Evolutionary conservation across 2,113 vertebrate species (phyloP).

Genomic region (Triplophysa dalaica): DNA sequence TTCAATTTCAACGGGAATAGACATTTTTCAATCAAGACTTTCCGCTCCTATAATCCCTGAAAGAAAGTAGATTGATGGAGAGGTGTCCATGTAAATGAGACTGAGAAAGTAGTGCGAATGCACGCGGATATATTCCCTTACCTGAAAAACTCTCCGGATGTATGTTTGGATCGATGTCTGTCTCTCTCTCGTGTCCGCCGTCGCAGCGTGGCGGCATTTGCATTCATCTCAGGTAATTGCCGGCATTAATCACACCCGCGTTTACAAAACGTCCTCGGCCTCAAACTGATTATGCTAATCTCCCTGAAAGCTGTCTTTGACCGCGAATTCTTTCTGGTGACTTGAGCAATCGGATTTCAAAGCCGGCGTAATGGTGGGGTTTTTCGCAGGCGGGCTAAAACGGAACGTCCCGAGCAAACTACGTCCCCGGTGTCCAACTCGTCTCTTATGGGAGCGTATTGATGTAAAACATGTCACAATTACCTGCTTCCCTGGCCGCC

Average conservation of each 20-base stretch:
- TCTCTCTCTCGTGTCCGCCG: slow-evolving; percentile 24
- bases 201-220: slow-evolving; percentile 56
- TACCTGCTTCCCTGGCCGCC: slow-evolving; percentile 61
- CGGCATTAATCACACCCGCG: slow-evolving; percentile 66
- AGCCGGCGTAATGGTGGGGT: slow-evolving; percentile 58
- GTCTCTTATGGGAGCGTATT: slow-evolving; percentile 56
- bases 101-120: not conserved
- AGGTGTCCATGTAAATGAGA: slow-evolving; percentile 22
- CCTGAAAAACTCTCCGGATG: slow-evolving; percentile 15
- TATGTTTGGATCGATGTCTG: slow-evolving; percentile 52
- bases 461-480: slow-evolving; percentile 72
- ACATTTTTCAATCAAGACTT: slow-evolving; percentile 45
- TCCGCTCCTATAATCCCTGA: slow-evolving; percentile 11
- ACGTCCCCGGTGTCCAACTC: not conserved
- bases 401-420: slow-evolving; percentile 10
- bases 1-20: not conserved
- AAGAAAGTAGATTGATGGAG: slow-evolving; percentile 29
- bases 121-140: slow-evolving; percentile 5
- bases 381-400: slow-evolving; percentile 49
- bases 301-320: slow-evolving; percentile 63
- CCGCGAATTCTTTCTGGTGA: slow-evolving; percentile 50
- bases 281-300: slow-evolving; percentile 74
- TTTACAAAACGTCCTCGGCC: slow-evolving; percentile 69
- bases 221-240: slow-evolving; percentile 70
- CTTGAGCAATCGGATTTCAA: slow-evolving; percentile 60